A percentile compares a stretch with the other conserved stretches of the same genome.
These are phyloP conservation scores for Tetranychus truncatus DNA, from an alignment of 2,888 invertebrate species.

Conservation along the genomic window DNA sequence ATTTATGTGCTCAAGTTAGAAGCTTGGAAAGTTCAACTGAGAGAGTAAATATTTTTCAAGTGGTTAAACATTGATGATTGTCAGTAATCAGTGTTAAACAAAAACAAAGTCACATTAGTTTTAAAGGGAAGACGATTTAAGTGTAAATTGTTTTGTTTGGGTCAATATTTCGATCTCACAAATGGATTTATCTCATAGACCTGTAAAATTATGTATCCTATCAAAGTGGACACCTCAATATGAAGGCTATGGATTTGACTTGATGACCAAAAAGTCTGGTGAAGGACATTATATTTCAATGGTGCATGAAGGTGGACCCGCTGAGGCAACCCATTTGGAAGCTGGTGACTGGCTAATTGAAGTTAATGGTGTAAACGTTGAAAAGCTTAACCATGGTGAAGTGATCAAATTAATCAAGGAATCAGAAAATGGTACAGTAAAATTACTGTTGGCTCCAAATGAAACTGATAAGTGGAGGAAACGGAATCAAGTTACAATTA, in stretches of 20 bases:
- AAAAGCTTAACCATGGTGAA: not conserved
- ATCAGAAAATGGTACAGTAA: not conserved
- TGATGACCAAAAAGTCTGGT: slow-evolving; percentile 3
- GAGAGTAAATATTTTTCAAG: not conserved
- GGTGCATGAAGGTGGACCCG: slow-evolving; percentile 4
- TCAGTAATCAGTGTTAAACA: not conserved
- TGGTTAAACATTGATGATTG: not conserved
- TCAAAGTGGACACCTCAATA: slow-evolving; percentile 8
- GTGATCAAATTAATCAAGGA: slow-evolving; percentile 9
- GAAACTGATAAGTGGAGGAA: slow-evolving; percentile 6
- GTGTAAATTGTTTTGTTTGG: not conserved
- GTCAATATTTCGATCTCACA: not conserved
- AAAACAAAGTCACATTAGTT: not conserved
- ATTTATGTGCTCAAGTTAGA: not conserved
- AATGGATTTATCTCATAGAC: slow-evolving; percentile 4
- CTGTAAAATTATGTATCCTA: not conserved
- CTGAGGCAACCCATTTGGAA: not conserved
- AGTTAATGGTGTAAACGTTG: slow-evolving; percentile 8
- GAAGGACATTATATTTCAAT: slow-evolving; percentile 5
- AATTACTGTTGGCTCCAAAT: not conserved
- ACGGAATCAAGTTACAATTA: not conserved
- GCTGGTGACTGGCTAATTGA: slow-evolving; percentile 5
- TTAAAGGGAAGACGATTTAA: not conserved
- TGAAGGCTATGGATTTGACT: slow-evolving; percentile 7
- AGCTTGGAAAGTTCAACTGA: not conserved